These are phyloP conservation scores for Laodelphax striatellus DNA, from an alignment of 1,140 invertebrate species.

Conservation along the genomic window DNA sequence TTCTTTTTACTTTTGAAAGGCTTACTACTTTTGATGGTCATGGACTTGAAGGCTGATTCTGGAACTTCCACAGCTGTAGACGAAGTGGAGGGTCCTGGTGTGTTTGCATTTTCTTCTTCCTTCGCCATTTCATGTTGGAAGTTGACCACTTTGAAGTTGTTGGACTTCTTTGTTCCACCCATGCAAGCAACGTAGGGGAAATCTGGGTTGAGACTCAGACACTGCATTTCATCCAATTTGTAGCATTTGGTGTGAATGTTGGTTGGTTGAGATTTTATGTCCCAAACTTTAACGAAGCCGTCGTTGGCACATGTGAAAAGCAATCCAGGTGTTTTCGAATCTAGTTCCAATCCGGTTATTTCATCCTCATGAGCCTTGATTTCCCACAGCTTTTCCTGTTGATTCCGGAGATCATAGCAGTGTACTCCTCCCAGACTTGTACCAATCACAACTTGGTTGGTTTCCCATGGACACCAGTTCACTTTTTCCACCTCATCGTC, in stretches of 20 bases:
- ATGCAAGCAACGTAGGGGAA: slow-evolving; percentile 63
- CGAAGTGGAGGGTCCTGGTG: background rate
- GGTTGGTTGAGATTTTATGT: slow-evolving; percentile 35
- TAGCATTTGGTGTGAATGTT: slow-evolving; percentile 45
- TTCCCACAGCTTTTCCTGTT: slow-evolving; percentile 59
- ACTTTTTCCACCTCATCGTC: slow-evolving; percentile 77
- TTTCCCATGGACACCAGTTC: slow-evolving; percentile 67
- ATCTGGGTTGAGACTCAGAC: slow-evolving; percentile 64
- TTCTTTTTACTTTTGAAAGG: slow-evolving; percentile 1
- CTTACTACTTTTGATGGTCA: background rate
- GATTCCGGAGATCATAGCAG: slow-evolving; percentile 59
- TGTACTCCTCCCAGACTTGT: slow-evolving; percentile 68
- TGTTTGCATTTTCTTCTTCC: background rate
- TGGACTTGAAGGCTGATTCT: background rate
- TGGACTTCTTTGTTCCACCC: slow-evolving; percentile 73
- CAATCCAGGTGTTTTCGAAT: slow-evolving; percentile 25
- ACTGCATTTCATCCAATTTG: slow-evolving; percentile 59
- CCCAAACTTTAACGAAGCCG: slow-evolving; percentile 68
- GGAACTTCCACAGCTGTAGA: background rate
- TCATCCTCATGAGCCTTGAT: slow-evolving; percentile 67
- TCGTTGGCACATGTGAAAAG: slow-evolving; percentile 62
- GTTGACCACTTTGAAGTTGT: slow-evolving; percentile 65
- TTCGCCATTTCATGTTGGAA: background rate
- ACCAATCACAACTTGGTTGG: slow-evolving; percentile 61
- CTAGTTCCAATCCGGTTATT: slow-evolving; percentile 49